phyloP scores from a whole-genome alignment of 2,113 vertebrate genomes.

The Diphyllodes magnificus region DNA sequence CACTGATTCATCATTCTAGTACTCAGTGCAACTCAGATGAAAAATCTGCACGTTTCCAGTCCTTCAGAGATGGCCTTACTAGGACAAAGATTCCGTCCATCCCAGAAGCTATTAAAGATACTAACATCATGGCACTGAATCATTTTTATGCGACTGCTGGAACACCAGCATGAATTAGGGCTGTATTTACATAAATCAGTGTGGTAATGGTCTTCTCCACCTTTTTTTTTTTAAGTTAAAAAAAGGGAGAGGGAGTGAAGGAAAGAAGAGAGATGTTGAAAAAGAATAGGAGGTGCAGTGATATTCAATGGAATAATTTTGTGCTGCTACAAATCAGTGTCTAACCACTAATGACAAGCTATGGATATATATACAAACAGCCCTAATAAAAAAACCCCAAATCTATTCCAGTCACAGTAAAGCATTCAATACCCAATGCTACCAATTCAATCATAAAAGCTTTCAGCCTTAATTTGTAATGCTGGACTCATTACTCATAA shows the following conservation, averaged over 20 bases:
- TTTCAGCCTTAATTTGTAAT: background rate
- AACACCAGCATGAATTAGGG: constrained; percentile 38
- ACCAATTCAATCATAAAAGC: background rate
- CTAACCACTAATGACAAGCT: background rate
- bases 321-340: background rate
- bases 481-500: background rate
- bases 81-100: background rate
- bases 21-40: background rate
- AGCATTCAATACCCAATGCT: background rate
- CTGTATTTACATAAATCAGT: constrained; percentile 39
- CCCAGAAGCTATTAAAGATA: constrained; percentile 52
- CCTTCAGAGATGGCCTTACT: background rate
- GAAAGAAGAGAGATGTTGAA: background rate
- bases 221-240: background rate
- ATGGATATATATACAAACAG: background rate
- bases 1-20: constrained; percentile 14
- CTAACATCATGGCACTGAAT: constrained; percentile 7
- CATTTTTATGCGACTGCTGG: constrained; percentile 34
- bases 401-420: background rate
- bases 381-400: background rate
- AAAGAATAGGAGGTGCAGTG: background rate
- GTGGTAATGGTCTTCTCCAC: background rate
- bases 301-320: background rate
- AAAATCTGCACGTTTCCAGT: constrained; percentile 12
- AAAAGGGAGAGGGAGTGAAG: background rate